Base-by-base conservation (phyloP, 2,113 vertebrate genomes). In the Rhinopomastus cyanomelas region DNA sequence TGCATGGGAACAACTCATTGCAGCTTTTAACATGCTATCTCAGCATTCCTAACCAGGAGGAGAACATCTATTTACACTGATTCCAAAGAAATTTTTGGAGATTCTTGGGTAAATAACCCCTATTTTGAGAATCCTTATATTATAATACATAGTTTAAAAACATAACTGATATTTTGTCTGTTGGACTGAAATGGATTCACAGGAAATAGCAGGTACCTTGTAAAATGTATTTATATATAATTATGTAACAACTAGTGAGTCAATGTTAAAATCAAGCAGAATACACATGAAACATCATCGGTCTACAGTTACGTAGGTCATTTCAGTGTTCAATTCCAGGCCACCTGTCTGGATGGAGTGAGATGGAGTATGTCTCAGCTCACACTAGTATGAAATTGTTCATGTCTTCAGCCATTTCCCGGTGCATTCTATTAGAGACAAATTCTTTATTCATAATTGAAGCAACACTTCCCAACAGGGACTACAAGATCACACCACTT, bases 131-230 rank as follows among this genome's bases (percentile, higher is more conserved):
- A 69, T 72, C 73, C 32, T 81, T 77, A 32, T 62, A 69, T 82
- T 83, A 44, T 77, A 87, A 85, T 71, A 65, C 1, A 2, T 23
- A 62, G 66, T 69, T 87, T 62, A 36, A 88, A 92, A 22, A 0
- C 14, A 42, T 48, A 92, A 73, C 29, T 30, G 51, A 17, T 75
- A 86, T 89, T 91, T 91, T 91, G 60, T 32, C 48, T 91, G 65
- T 87, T 61, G 60, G 37, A 67, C 39, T 67, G 65, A 83, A 92
- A 92, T 81, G 44, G 67, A 87, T 67, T 56, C 72, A 77, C 48
- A 53, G 88, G 30, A 95, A 93, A 92, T 90, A 88, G 74, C 44
- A 91, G 44, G 44, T 74, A 92, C 71, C 64, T 87, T 65, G 12
- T 39, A 36, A 80, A 91, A 27, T 60, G 37, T 66, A 48, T 89